Conservation (phyloP, 1,140 invertebrate genomes). For the Drosophila mayri region DNA sequence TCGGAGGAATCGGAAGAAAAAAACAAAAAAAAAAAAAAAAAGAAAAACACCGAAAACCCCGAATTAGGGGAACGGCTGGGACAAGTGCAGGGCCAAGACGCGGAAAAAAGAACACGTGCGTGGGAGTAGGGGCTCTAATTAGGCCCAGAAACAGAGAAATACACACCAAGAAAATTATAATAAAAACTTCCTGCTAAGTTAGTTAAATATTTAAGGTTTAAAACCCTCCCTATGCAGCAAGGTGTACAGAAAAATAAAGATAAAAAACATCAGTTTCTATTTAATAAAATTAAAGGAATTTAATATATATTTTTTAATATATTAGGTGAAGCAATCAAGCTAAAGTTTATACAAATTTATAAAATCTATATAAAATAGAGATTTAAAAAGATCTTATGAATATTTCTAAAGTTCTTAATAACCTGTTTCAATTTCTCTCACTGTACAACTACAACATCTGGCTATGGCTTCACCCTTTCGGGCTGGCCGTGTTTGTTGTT, state of each 20-base stretch:
- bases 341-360: too few species aligned
- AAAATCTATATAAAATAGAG: too few species aligned
- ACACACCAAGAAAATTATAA: conserved; percentile 6
- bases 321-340: too few species aligned
- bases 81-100: conserved; percentile 57
- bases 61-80: conserved; percentile 24
- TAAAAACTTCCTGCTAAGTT: neutral
- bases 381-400: too few species aligned
- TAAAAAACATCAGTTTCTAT: neutral
- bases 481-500: conserved; percentile 29
- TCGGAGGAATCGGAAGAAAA: neutral
- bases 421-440: conserved; percentile 4
- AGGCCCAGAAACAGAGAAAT: conserved; percentile 37
- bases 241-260: too few species aligned
- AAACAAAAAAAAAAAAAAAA: neutral
- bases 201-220: neutral
- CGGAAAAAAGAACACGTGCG: conserved; percentile 56
- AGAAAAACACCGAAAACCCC: conserved; percentile 9
- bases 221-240: too few species aligned
- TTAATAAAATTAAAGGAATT: neutral
- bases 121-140: conserved; percentile 74
- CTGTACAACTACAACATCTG: conserved; percentile 36
- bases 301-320: too few species aligned
- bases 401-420: neutral
- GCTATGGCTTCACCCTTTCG: conserved; percentile 23